Evolutionary conservation across 92 coral and sea anemone species (phyloP).

Genomic region (Epizoanthus rinbou): DNA sequence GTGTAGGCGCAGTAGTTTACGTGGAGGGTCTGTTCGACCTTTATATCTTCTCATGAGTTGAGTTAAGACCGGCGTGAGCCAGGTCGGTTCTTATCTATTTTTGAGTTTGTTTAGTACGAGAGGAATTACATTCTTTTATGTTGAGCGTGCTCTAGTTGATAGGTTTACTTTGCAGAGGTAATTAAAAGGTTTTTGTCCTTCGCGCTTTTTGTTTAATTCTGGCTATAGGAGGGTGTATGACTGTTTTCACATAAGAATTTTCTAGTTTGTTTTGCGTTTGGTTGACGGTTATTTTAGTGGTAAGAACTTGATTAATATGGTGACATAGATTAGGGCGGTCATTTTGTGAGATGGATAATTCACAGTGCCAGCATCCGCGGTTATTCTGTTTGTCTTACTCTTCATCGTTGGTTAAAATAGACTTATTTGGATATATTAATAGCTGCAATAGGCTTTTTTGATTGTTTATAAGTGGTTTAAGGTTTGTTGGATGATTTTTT

Average conservation of each 20-base stretch:
- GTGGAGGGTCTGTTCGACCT: conserved; percentile 12
- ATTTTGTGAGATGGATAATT: background rate
- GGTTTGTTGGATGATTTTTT: background rate
- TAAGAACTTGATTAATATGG: background rate
- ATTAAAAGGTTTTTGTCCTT: background rate
- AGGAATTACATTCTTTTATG: background rate
- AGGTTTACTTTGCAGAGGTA: background rate
- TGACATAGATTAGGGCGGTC: background rate
- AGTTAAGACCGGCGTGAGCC: too few species aligned
- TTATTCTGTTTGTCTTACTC: background rate
- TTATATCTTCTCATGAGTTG: background rate
- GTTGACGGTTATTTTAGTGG: too few species aligned
- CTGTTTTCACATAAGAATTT: background rate
- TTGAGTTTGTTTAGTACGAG: background rate
- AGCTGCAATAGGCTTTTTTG: background rate
- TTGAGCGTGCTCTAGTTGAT: background rate
- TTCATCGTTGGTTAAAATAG: background rate
- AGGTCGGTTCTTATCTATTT: conserved; percentile 27
- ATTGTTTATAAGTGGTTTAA: background rate
- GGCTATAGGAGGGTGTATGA: background rate
- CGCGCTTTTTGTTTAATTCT: conserved; percentile 5
- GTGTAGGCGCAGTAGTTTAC: background rate
- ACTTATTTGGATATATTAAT: background rate
- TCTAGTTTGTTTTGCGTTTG: background rate
- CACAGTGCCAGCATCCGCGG: conserved; percentile 27